These are phyloP conservation scores for Drosophila rubida DNA, from an alignment of 2,888 invertebrate species.

Conservation along the genomic window DNA sequence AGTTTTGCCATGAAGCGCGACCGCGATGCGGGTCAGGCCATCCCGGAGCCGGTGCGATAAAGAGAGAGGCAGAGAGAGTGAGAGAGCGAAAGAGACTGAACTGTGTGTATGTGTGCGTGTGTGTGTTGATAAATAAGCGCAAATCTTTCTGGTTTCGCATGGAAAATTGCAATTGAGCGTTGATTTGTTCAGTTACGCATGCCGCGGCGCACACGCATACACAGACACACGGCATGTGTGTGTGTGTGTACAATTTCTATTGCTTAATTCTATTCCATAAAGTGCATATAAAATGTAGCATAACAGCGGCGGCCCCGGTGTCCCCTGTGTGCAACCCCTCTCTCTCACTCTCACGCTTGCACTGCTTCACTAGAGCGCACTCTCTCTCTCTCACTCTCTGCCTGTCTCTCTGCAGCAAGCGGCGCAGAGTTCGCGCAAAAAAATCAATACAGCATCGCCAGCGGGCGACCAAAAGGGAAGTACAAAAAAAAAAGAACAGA, in stretches of 20 bases:
- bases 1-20: neutral
- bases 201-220: constrained; percentile 14
- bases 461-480: constrained; percentile 49
- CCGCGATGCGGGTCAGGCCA: neutral
- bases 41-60: constrained; percentile 2
- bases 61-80: neutral
- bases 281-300: constrained; percentile 52
- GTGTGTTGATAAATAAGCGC: constrained; percentile 9
- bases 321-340: constrained; percentile 1
- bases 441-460: constrained; percentile 77
- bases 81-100: neutral
- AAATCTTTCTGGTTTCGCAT: constrained; percentile 33
- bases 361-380: neutral
- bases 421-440: constrained; percentile 57
- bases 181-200: constrained; percentile 48
- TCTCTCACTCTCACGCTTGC: neutral
- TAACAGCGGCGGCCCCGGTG: constrained; percentile 21
- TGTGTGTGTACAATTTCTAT: constrained; percentile 18
- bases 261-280: constrained; percentile 36
- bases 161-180: constrained; percentile 41
- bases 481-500: constrained; percentile 63
- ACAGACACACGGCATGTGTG: constrained; percentile 5
- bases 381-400: neutral
- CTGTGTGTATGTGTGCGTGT: neutral
- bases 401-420: constrained; percentile 13